These are phyloP conservation scores for Acestrorhynchus altus DNA, from an alignment of 2,797 vertebrate genomes.

Conservation along the genomic window DNA sequence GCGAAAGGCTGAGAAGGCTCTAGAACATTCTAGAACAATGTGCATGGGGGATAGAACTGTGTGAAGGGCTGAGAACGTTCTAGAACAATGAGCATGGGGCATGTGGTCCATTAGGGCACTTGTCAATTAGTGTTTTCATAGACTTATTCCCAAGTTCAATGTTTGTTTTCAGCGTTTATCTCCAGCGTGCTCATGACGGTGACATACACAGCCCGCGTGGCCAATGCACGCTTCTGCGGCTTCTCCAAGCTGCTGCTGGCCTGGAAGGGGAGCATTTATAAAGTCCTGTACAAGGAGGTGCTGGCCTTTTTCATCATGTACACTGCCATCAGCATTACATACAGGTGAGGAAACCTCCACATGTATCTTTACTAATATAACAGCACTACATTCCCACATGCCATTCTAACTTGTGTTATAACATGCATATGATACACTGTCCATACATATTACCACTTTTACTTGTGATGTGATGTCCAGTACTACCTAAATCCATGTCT, in stretches of 20 bases:
- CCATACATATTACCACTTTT: no score
- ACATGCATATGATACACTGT: no score
- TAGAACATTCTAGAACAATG: no score
- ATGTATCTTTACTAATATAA: no score
- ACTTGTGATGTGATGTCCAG: not conserved
- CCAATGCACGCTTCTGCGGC: constrained; percentile 90
- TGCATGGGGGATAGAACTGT: no score
- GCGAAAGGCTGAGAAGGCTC: no score
- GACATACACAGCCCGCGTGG: constrained; percentile 91
- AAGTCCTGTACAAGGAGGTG: constrained; percentile 92
- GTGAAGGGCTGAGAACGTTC: no score
- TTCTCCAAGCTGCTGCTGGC: constrained; percentile 91
- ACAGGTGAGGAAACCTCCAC: constrained; percentile 77
- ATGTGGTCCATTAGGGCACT: no score
- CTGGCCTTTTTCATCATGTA: constrained; percentile 90
- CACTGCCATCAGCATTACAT: constrained; percentile 86
- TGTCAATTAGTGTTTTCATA: not conserved
- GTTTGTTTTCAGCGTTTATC: not conserved
- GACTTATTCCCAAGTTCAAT: not conserved
- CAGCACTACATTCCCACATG: no score
- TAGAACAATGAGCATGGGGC: no score
- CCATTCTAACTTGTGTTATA: no score
- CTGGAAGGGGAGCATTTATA: constrained; percentile 96
- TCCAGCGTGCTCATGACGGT: constrained; percentile 82
- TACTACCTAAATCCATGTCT: not conserved